Evolutionary conservation across 2,888 invertebrate species (phyloP), one percentile per base, ranked within the genome.

Genomic region (Agriopis leucophaearia): DNA sequence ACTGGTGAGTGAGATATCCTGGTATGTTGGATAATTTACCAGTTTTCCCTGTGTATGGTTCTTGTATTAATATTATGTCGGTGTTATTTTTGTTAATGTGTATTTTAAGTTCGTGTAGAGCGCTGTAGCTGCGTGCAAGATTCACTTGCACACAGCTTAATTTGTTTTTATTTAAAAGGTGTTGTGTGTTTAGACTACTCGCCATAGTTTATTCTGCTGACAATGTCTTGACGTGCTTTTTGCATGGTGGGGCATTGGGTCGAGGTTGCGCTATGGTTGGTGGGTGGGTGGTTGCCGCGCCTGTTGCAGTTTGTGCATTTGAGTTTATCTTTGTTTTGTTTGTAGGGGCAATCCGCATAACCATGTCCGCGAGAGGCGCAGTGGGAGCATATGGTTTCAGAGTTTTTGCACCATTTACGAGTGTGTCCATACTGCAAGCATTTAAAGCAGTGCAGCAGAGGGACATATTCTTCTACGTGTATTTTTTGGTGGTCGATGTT

Each of bases 391-490:
- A 18, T 9, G 0, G 9, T 1, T 1, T 2, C 0, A 0, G 36
- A 42, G 0, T 40, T 12, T 16, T 36, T 58, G 64, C 77, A 77
- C 0, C 48, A 48, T 1, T 42, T 58, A 0, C 57, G 62, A 1
- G 69, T 66, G 56, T 76, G 75, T 0, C 75, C 77, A 35, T 66
- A 76, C 12, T 68, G 66, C 7, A 76, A 15, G 50, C 77, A 75
- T 9, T 60, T 56, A 38, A 35, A 72, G 38, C 75, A 75, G 15
- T 77, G 75, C 0, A 70, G 7, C 0, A 77, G 13, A 0, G 77
- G 74, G 0, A 66, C 61, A 27, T 70, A 68, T 5, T 72, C 63
- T 4, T 66, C 66, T 0, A 54, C 68, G 3, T 59, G 68, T 0
- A 74, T 54, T 3, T 58, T 40, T 6, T 75, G 72, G 13, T 70